Percentiles rank a stretch among this genome's conserved stretches.
phyloP scores from a whole-genome alignment of 2,888 invertebrate genomes.

The Archips xylosteana region DNA sequence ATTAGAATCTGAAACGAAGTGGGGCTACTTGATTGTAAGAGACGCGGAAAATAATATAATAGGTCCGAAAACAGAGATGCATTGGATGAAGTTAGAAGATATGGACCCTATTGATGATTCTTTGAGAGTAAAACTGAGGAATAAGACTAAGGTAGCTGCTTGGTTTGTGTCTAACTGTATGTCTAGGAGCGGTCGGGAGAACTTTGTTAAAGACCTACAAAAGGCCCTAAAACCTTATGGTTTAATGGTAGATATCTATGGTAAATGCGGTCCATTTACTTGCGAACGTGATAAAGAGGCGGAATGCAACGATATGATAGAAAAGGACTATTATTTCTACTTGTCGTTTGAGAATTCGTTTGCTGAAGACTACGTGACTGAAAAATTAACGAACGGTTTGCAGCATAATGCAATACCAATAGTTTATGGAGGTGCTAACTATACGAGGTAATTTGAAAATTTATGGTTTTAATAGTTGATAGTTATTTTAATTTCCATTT shows the following conservation, averaged over 20 bases:
- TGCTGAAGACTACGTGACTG: constrained; percentile 65
- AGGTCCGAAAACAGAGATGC: constrained; percentile 65
- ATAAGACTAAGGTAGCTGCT: constrained; percentile 54
- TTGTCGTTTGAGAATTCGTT: constrained; percentile 70
- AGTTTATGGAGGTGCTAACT: constrained; percentile 86
- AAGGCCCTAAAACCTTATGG: constrained; percentile 54
- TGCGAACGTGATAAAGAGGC: constrained; percentile 51
- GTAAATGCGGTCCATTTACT: constrained; percentile 52
- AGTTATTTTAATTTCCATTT: too few relatives aligned
- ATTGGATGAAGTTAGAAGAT: constrained; percentile 60
- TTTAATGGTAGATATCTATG: constrained; percentile 59
- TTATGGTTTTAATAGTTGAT: too few relatives aligned
- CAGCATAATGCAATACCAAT: constrained; percentile 86
- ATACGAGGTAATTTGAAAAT: constrained; percentile 22
- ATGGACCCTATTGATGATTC: constrained; percentile 57
- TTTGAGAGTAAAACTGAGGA: constrained; percentile 48
- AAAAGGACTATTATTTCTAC: constrained; percentile 65
- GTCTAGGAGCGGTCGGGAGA: constrained; percentile 54
- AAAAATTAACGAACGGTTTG: constrained; percentile 62
- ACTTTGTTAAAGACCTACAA: constrained; percentile 52
- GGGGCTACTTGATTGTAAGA: constrained; percentile 69
- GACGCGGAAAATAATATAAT: constrained; percentile 57
- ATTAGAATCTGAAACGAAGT: constrained; percentile 65
- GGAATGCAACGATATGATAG: constrained; percentile 57
- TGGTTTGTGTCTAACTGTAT: constrained; percentile 70